phyloP scores from a whole-genome alignment of 2,113 vertebrate species.

The Dinomys branickii region DNA sequence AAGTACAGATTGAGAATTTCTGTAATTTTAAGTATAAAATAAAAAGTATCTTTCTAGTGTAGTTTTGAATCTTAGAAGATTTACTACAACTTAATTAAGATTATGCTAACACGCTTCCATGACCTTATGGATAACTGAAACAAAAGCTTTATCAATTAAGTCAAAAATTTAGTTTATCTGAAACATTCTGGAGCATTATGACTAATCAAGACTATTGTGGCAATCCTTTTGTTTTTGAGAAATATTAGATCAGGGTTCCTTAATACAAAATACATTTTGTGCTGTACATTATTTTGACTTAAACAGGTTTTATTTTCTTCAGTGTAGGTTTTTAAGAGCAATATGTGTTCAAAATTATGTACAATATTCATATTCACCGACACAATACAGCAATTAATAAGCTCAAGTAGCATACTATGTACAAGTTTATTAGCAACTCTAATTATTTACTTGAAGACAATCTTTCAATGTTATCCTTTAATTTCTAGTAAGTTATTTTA shows the following conservation, averaged over 20 bases:
- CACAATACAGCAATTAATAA: neutral
- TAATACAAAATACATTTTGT: neutral
- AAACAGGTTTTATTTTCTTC: neutral
- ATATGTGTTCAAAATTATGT: neutral
- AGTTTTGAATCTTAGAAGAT: neutral
- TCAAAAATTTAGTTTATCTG: constrained; percentile 9
- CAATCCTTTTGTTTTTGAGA: neutral
- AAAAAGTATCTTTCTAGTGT: neutral
- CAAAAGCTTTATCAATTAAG: neutral
- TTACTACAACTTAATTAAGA: neutral
- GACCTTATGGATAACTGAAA: constrained; percentile 13
- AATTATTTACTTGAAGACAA: constrained; percentile 3
- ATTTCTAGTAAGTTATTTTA: neutral
- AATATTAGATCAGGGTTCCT: neutral
- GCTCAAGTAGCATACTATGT: neutral
- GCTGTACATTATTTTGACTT: neutral
- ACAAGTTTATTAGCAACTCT: neutral
- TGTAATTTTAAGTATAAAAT: neutral
- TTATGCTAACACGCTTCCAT: neutral
- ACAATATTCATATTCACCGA: neutral
- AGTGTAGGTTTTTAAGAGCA: neutral
- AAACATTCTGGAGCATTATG: neutral
- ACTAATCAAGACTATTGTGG: neutral
- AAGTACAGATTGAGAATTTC: neutral
- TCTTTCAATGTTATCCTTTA: neutral